Base-by-base conservation (phyloP, 1,140 invertebrate genomes). In the Gryon sp. region DNA sequence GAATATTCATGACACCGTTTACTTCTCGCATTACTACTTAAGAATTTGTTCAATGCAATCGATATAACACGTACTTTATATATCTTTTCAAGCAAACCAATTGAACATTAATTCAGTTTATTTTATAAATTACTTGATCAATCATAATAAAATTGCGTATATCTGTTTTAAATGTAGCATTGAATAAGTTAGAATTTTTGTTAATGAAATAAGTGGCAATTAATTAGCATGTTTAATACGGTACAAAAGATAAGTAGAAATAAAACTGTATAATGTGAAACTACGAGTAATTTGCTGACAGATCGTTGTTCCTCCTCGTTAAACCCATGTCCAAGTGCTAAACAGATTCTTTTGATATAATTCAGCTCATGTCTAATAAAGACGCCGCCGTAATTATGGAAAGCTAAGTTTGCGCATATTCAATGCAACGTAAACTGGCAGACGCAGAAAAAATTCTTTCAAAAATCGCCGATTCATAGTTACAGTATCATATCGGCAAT, bases 261-360 rank as follows among this genome's bases (percentile, higher is more conserved):
- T 36, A 69, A 15, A 34, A 34, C 22, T 19, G 36, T 52, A 55
- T 20, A n/a, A 60, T 38, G 53, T 28, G 41, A 59, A 68, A 50
- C 15, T 32, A 50, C 19, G 36, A 55, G 30, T 59, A 14, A 40
- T 59, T 69, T 57, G 43, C 11, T 69, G 65, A 59, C 53, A 57
- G 7, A 68, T 36, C 18, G 50, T 60, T 53, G 45, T 68, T 68
- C 53, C 62, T 66, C 57, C 30, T 75, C 36, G 57, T 52, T 66
- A 68, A 48, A 15, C 20, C 22, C 41, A 36, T 41, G 52, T 53
- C 45, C 45, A 48, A 52, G 52, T 65, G 45, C 24, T 65, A 74
- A 74, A 59, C 46, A 36, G 30, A 57, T 38, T 48, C 19, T 53
- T 66, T n/a, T n/a, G n/a, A n/a, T n/a, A n/a, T 65, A 46, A 52